Evolutionary conservation across 2,113 vertebrate species (phyloP), one percentile per base, ranked within the genome.

Genomic region (Ciconia boyciana): DNA sequence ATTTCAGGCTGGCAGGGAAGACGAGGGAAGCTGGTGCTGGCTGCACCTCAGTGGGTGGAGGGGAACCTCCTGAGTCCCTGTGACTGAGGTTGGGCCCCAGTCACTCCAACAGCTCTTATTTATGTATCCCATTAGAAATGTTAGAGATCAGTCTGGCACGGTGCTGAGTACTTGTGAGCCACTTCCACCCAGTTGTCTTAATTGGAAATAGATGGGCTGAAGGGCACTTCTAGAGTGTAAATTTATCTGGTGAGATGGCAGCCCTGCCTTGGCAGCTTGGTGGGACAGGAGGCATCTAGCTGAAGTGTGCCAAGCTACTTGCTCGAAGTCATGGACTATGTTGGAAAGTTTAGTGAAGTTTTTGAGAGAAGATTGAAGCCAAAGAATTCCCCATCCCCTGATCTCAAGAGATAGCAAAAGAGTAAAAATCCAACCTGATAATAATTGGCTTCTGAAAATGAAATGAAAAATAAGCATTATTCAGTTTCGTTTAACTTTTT

Each of bases 211-310:
- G 52, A 36, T 83, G 66, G 48, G 39, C 77, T 95, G 74, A 85
- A 81, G 77, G 36, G 16, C 44, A 54, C 13, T 85, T 85, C 25
- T n/a, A 19, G 61, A 68, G 39, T 18, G 10, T 87, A 44, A 94
- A 65, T 82, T 60, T 65, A 11, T 49, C 41, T 91, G 74, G 61
- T 82, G 93, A 77, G 87, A 41, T 88, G 61, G 85, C 70, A 93
- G 61, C 52, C 31, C 9, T 89, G 41, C 34, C 52, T 93, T 24
- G 1, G 81, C 89, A 79, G 74, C 70, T 87, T 85, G 78, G 28
- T 94, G 92, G 82, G 48, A 80, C 66, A 91, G 94, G 95, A 94
- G 61, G 66, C 46, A 79, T 72, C 70, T 83, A 49, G 41, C 34
- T 91, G 49, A 70, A 93, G 39, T 29, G 34, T 93, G 78, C 90